These are phyloP conservation scores for Amphipyra tragopoginis DNA, from an alignment of 2,888 invertebrate genomes.

Conservation along the genomic window DNA sequence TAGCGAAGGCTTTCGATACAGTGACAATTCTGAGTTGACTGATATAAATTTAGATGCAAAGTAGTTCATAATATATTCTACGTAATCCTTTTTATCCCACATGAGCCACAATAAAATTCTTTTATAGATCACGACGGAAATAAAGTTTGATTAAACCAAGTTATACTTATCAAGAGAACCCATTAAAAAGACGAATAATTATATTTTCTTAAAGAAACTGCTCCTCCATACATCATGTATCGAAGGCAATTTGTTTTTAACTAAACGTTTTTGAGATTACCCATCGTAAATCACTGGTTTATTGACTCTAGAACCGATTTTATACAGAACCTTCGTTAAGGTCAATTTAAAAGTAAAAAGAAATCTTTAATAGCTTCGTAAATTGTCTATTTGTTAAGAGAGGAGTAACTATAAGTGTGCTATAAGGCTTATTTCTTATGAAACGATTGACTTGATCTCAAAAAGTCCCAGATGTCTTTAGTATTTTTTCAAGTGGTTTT, in stretches of 20 bases:
- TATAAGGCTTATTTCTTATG: slow-evolving; percentile 17
- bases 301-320: slow-evolving; percentile 65
- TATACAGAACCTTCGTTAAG: slow-evolving; percentile 61
- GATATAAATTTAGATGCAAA: too few species aligned
- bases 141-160: slow-evolving; percentile 24
- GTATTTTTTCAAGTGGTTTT: too few species aligned
- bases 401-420: slow-evolving; percentile 28
- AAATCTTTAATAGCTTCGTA: slow-evolving; percentile 52
- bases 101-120: slow-evolving; percentile 9
- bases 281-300: slow-evolving; percentile 71
- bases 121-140: slow-evolving; percentile 12
- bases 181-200: slow-evolving; percentile 42
- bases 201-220: slow-evolving; percentile 39
- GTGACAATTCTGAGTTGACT: too few species aligned
- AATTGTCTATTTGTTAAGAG: slow-evolving; percentile 47
- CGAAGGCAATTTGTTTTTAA: slow-evolving; percentile 60
- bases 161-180: slow-evolving; percentile 21
- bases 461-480: not conserved
- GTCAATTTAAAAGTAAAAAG: slow-evolving; percentile 38
- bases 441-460: not conserved
- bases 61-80: too few species aligned
- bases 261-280: slow-evolving; percentile 58
- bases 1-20: not conserved
- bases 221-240: slow-evolving; percentile 42
- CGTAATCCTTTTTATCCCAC: not conserved